These are phyloP conservation scores for Mythimna pallens DNA, from an alignment of 2,888 invertebrate species.

Conservation along the genomic window DNA sequence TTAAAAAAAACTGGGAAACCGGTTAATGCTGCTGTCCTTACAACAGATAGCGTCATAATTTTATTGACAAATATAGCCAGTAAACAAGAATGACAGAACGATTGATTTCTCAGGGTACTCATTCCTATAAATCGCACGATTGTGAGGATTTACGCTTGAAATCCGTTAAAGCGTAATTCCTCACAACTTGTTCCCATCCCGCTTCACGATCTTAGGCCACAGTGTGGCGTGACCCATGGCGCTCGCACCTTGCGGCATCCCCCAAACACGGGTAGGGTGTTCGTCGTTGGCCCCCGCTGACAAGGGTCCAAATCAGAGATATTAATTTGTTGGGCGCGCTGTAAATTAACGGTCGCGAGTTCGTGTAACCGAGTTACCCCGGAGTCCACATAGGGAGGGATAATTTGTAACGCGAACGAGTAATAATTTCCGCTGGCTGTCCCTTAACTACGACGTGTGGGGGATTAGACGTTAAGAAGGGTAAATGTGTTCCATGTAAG, in stretches of 20 bases:
- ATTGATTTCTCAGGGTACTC: not conserved
- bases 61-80: no score
- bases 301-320: conserved; percentile 90
- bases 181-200: not conserved
- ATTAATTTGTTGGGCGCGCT: conserved; percentile 88
- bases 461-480: conserved; percentile 69
- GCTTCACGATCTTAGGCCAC: conserved; percentile 29
- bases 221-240: conserved; percentile 33
- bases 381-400: conserved; percentile 73
- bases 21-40: no score
- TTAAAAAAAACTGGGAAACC: no score
- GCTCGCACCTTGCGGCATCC: conserved; percentile 64
- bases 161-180: not conserved
- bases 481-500: conserved; percentile 53
- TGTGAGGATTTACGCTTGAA: not conserved
- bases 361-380: conserved; percentile 84
- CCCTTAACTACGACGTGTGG: conserved; percentile 71
- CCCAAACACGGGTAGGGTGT: conserved; percentile 68
- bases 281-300: conserved; percentile 78
- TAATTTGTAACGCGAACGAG: conserved; percentile 85
- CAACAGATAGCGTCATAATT: no score
- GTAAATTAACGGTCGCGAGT: conserved; percentile 87
- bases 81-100: not conserved
- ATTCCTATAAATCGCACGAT: not conserved
- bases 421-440: conserved; percentile 81